Conservation (phyloP, 1,140 invertebrate genomes). For the Caenorhabditis inopinata region DNA sequence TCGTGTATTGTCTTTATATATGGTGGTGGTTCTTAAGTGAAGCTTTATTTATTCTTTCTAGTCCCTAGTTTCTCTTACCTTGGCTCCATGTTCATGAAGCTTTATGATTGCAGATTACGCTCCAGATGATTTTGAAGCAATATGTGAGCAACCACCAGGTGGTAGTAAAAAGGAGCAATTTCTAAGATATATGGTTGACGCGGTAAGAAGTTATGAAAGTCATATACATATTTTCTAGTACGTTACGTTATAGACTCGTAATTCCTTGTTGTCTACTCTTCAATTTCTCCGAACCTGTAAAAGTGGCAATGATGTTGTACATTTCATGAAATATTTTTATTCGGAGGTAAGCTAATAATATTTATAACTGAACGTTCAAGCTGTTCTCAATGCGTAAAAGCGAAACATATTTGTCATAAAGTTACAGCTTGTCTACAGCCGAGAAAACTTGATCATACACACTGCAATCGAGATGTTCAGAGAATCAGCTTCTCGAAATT, state of each 20-base stretch:
- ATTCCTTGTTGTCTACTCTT: neutral
- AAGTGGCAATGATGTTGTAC: neutral
- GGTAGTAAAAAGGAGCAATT: neutral
- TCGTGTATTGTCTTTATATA: too few relatives aligned
- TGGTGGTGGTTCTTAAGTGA: too few relatives aligned
- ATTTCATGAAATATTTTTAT: neutral
- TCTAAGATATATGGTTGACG: neutral
- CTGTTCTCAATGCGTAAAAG: too few relatives aligned
- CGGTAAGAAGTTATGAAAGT: neutral
- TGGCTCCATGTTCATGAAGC: too few relatives aligned
- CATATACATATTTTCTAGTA: too few relatives aligned
- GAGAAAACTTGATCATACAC: neutral
- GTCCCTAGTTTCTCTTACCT: too few relatives aligned
- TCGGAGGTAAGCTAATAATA: neutral
- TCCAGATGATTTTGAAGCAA: neutral
- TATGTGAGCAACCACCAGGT: neutral
- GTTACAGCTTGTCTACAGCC: neutral
- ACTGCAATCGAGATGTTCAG: neutral
- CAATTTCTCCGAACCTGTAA: neutral
- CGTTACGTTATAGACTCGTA: neutral
- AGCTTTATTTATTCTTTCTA: too few relatives aligned
- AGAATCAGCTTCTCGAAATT: neutral
- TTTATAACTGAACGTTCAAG: too few relatives aligned
- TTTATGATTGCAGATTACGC: neutral
- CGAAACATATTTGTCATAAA: too few relatives aligned